phyloP scores from a whole-genome alignment of 2,888 invertebrate genomes.

The Polydrusus pterygomalis region DNA sequence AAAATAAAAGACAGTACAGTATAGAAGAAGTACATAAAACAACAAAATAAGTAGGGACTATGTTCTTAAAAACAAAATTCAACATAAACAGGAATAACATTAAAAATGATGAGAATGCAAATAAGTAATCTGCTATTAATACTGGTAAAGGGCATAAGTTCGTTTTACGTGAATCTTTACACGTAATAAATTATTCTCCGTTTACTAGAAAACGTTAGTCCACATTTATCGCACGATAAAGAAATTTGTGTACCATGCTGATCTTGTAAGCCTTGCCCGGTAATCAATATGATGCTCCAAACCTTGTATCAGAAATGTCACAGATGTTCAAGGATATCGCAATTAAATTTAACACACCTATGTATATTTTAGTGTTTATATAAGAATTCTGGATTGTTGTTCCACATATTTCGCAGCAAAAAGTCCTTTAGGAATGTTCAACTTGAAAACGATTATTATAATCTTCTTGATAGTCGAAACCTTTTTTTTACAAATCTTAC shows the following conservation, averaged over 20 bases:
- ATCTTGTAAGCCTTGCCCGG: background rate
- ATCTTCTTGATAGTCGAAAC: background rate
- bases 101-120: too few species aligned
- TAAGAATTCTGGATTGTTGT: background rate
- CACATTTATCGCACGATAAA: conserved; percentile 10
- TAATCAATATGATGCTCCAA: background rate
- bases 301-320: conserved; percentile 43
- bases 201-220: background rate
- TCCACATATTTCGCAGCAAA: conserved; percentile 16
- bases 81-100: too few species aligned
- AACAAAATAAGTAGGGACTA: too few species aligned
- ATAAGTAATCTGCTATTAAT: too few species aligned
- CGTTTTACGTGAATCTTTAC: too few species aligned
- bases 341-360: too few species aligned
- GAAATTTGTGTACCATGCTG: background rate
- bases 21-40: too few species aligned
- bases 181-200: too few species aligned
- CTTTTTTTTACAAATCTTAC: background rate
- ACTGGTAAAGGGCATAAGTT: too few species aligned
- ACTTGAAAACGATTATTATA: background rate
- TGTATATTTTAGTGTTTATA: too few species aligned
- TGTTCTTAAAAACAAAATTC: too few species aligned
- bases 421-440: background rate
- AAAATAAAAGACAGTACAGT: too few species aligned
- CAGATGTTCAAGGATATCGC: conserved; percentile 62